Evolutionary conservation across 2,113 vertebrate species (phyloP), one percentile per base, ranked within the genome.

Genomic region (Octodon degus): DNA sequence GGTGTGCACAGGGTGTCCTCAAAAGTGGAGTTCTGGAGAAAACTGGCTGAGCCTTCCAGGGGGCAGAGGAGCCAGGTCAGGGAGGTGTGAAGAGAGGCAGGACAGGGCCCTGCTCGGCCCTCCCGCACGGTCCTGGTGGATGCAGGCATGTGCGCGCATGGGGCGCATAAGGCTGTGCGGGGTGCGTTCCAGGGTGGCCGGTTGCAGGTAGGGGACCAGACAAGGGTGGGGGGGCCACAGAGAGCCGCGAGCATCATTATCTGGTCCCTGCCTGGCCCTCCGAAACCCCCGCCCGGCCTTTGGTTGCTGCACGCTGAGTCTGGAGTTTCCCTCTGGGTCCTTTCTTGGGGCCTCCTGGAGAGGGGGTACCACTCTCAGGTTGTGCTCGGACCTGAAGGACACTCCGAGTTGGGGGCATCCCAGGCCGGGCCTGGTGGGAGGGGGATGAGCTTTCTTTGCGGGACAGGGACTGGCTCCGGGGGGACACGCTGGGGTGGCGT

Each of bases 361-460:
- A 98, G 12, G 97, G 93, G 85, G 85, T 84, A 63, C 92, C n/a
- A 0, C 92, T 32, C 0, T 97, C 97, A 47, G 98, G 97, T 98
- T 98, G 99, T 98, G 98, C 98, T 95, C 98, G 98, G 74, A 98
- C 97, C 13, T 98, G 98, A 60, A 98, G 97, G 95, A 98, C 98
- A 95, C 98, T 98, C 95, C 97, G 97, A 32, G 97, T 86, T 86
- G 95, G 96, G 68, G 95, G 95, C 91, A 95, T 93, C 70, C 97
- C 97, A 22, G 98, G 97, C 96, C 98, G 98, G 65, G 96, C 98
- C 83, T 98, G 98, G 74, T 99, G 98, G 87, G 99, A 99, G 20
- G 99, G 99, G 24, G 99, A 99, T 76, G 99, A 99, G 90, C 99
- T 99, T 97, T 99, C 99, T 83, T 98, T 99, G 91, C 99, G 98